Evolutionary conservation across 1,140 invertebrate genomes (phyloP), one percentile per base, ranked within the genome.

Genomic region (Neuroterus valhalla): DNA sequence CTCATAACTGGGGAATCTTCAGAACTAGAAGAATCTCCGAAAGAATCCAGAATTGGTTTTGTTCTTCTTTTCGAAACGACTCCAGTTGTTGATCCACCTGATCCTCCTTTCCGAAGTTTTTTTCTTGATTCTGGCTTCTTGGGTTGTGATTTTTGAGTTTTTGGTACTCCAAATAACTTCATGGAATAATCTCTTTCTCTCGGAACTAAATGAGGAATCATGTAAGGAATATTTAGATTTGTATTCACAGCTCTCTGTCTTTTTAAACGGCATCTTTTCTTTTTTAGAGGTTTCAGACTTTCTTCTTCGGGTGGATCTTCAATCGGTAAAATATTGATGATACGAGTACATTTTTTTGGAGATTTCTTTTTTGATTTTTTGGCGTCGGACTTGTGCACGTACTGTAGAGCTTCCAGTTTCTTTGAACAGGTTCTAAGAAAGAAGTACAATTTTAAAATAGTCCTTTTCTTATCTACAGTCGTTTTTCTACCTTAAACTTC

Each of bases 61-160:
- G 71, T 78, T 82, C 87, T 85, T 66, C 80, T 82, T 50, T 85
- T 85, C 23, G 82, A 21, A 21, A 68, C 68, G 17, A 69, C 44
- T n/a, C 70, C 21, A 0, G 77, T 69, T 14, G 73, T 26, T 15
- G 72, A 42, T 8, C 67, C 6, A 46, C 91, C 31, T 15, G 26
- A 12, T 62, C 55, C 91, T 73, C 90, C 87, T 80, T 93, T 93
- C 80, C 91, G 91, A 78, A 93, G 93, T 74, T 90, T 91, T 76
- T 84, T 89, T 72, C 89, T 90, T 48, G 86, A 75, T 6, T 87
- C 85, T 23, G 71, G 73, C 14, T 84, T 87, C 76, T 86, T 89
- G 26, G 76, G 84, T 72, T 90, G 84, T 70, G 75, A 48, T 82
- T 89, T 83, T 80, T 87, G 77, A 74, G 78, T 70, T 75, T 82